Percentiles rank a stretch among this genome's conserved stretches.
Evolutionary conservation across 2,888 invertebrate genomes (phyloP).

Genomic region (Drosophila recens): DNA sequence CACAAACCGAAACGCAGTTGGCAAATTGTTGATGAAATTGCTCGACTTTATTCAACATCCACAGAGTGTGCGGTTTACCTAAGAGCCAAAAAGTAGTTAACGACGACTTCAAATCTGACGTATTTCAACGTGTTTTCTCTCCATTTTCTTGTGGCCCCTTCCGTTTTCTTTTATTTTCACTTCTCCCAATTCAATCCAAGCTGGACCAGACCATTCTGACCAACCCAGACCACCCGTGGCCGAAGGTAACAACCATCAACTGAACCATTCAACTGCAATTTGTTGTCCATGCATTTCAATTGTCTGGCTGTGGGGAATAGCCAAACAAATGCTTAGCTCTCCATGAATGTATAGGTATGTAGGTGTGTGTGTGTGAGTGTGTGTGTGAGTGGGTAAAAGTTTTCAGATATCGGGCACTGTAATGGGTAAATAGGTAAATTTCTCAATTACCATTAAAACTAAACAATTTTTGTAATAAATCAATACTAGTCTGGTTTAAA

Average conservation of each 20-base stretch:
- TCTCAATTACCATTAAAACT: constrained; percentile 6
- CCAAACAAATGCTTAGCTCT: constrained; percentile 13
- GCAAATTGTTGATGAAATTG: constrained; percentile 29
- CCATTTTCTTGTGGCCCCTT: neutral
- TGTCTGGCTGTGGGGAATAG: constrained; percentile 29
- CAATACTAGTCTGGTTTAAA: neutral
- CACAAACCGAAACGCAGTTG: constrained; percentile 5
- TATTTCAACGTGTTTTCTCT: constrained; percentile 11
- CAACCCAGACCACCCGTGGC: constrained; percentile 13
- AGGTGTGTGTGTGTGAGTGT: neutral
- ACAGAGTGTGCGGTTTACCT: constrained; percentile 23
- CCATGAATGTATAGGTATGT: neutral
- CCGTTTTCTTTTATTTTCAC: neutral
- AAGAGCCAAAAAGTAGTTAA: constrained; percentile 19
- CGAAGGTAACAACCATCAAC: constrained; percentile 18
- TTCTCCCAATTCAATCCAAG: neutral
- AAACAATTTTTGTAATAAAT: neutral
- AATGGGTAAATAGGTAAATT: constrained; percentile 15
- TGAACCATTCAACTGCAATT: constrained; percentile 38
- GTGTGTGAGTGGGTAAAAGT: neutral
- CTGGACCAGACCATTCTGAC: constrained; percentile 1
- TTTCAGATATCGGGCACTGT: neutral
- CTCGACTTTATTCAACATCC: constrained; percentile 15
- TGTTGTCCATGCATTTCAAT: constrained; percentile 39
- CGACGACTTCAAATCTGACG: constrained; percentile 33